A percentile compares a stretch with the other conserved stretches of the same genome.
Evolutionary conservation across 2,797 vertebrate species (phyloP).

Genomic region (Nyctalus aviator): DNA sequence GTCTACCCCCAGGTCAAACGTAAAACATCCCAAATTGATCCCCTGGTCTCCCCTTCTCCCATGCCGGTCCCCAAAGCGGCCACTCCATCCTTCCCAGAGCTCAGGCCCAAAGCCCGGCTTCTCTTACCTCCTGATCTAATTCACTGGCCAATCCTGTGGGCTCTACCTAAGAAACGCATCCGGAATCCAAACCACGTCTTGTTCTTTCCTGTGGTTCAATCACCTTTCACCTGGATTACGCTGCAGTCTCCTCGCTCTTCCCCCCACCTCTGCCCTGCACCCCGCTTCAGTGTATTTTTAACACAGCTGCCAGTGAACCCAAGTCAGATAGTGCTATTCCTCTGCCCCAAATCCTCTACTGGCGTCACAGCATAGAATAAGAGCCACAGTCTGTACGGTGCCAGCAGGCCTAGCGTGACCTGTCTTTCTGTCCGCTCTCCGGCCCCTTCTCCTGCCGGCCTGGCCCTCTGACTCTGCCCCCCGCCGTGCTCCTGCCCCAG

Average conservation of each 20-base stretch:
- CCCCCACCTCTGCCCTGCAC: neutral
- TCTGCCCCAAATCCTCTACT: neutral
- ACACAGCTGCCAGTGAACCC: neutral
- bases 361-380: neutral
- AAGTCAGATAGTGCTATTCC: neutral
- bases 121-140: neutral
- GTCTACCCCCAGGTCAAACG: neutral
- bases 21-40: neutral
- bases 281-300: conserved; percentile 37
- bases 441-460: neutral
- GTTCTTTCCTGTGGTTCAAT: neutral
- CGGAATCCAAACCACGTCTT: neutral
- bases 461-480: neutral
- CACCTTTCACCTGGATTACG: neutral
- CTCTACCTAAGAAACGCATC: neutral
- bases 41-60: neutral
- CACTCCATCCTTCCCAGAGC: neutral
- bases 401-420: neutral
- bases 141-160: neutral
- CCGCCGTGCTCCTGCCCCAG: neutral
- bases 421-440: neutral
- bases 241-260: neutral
- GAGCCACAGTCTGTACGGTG: conserved; percentile 61
- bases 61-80: neutral
- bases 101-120: neutral